Evolutionary conservation across 2,113 vertebrate genomes (phyloP).

Genomic region (Gnathonemus longibarbis): DNA sequence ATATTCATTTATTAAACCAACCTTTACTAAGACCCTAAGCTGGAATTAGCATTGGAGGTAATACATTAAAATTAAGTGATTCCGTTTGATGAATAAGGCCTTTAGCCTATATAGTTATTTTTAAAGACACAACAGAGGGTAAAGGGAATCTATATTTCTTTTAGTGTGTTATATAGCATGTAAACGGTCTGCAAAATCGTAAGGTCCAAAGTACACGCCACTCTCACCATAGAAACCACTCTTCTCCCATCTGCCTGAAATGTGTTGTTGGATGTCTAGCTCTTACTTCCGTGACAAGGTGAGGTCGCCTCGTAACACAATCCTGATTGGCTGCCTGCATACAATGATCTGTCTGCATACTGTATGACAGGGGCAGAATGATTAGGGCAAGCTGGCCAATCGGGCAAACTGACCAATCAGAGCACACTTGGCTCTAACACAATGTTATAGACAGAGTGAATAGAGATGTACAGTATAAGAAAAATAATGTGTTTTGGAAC

Average conservation of each 20-base stretch:
- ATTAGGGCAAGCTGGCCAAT: not conserved
- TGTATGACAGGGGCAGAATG: not conserved
- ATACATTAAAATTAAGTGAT: not conserved
- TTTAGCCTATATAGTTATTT: not conserved
- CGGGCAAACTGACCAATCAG: not conserved
- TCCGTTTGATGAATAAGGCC: not conserved
- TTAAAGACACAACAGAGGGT: not conserved
- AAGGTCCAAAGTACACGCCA: not conserved
- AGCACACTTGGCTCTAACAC: not conserved
- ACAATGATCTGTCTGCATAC: not conserved
- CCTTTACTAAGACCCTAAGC: not conserved
- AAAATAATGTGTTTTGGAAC: not conserved
- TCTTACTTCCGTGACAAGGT: not conserved
- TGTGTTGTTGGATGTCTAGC: not conserved
- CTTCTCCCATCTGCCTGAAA: not conserved
- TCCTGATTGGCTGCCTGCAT: not conserved
- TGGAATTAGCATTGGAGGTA: not conserved
- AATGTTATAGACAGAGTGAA: not conserved
- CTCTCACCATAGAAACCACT: not conserved
- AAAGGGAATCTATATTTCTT: not conserved
- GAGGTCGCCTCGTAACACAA: not conserved
- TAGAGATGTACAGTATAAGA: not conserved
- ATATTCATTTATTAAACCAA: not conserved
- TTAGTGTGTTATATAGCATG: not conserved
- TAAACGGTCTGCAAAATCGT: not conserved